These are phyloP conservation scores for Drosophila orena DNA, from an alignment of 1,140 invertebrate species.

Conservation along the genomic window DNA sequence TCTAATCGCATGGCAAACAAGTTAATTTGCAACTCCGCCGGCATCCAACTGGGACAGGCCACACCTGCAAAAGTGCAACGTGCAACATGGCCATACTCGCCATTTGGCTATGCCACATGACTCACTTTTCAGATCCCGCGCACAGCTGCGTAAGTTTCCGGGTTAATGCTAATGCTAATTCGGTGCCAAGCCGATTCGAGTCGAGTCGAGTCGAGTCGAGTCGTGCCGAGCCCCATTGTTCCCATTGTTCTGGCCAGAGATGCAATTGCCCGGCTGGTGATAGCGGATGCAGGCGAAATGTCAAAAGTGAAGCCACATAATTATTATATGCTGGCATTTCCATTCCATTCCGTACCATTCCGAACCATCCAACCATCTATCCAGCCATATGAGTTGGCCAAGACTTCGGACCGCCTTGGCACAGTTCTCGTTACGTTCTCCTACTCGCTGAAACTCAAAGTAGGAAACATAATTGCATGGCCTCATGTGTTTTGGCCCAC, in stretches of 20 bases:
- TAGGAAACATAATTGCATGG: constrained; percentile 35
- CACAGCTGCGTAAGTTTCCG: constrained; percentile 68
- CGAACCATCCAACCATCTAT: constrained; percentile 12
- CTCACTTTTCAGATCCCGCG: constrained; percentile 6
- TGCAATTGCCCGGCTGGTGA: constrained; percentile 52
- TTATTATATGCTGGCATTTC: constrained; percentile 50
- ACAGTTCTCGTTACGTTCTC: constrained; percentile 35
- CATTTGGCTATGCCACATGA: constrained; percentile 30
- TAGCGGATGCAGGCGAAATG: constrained; percentile 59
- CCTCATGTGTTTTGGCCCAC: constrained; percentile 37
- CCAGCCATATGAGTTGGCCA: constrained; percentile 8
- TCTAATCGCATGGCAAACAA: constrained; percentile 74
- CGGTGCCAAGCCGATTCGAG: constrained; percentile 16
- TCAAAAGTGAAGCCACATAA: constrained; percentile 72
- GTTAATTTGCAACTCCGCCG: constrained; percentile 60
- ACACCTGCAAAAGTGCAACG: constrained; percentile 49
- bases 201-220: constrained; percentile 5
- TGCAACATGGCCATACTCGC: constrained; percentile 24
- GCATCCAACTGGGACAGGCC: constrained; percentile 46
- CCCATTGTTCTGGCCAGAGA: constrained; percentile 50
- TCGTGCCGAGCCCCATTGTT: constrained; percentile 49
- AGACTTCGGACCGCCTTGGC: constrained; percentile 43
- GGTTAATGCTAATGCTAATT: constrained; percentile 77
- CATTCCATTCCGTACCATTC: background rate
- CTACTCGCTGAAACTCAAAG: background rate